These are phyloP conservation scores for Hycleus phaleratus DNA, from an alignment of 1,140 invertebrate species.

Conservation along the genomic window DNA sequence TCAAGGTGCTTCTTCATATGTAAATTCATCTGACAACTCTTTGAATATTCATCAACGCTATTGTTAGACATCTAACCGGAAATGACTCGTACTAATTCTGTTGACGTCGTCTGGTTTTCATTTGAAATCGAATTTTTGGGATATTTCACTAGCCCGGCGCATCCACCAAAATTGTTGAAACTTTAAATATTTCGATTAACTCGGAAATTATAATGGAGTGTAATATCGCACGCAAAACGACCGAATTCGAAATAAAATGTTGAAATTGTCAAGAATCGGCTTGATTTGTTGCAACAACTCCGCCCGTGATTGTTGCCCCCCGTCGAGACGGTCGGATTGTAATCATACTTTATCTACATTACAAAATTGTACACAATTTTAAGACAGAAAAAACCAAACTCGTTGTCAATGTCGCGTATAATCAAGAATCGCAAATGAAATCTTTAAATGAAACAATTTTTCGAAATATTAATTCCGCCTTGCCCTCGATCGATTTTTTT, in stretches of 20 bases:
- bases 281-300: slow-evolving; percentile 24
- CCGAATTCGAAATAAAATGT: no score
- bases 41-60: slow-evolving; percentile 30
- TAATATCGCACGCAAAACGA: no score
- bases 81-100: slow-evolving; percentile 23
- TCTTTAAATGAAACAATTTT: no score
- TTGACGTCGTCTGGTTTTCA: slow-evolving; percentile 10
- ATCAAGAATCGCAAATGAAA: no score
- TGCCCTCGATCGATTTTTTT: no score
- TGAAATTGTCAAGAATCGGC: no score
- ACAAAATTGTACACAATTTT: background rate
- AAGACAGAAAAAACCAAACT: no score
- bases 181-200: background rate
- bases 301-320: slow-evolving; percentile 30
- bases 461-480: no score
- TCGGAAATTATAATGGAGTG: background rate
- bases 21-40: slow-evolving; percentile 15
- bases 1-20: slow-evolving; percentile 27
- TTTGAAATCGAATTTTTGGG: background rate
- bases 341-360: slow-evolving; percentile 38
- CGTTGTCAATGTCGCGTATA: no score
- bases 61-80: slow-evolving; percentile 16
- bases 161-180: background rate
- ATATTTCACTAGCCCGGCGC: background rate
- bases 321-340: slow-evolving; percentile 22